These are phyloP conservation scores for Strix aluco DNA, from an alignment of 2,113 vertebrate species.

Conservation along the genomic window DNA sequence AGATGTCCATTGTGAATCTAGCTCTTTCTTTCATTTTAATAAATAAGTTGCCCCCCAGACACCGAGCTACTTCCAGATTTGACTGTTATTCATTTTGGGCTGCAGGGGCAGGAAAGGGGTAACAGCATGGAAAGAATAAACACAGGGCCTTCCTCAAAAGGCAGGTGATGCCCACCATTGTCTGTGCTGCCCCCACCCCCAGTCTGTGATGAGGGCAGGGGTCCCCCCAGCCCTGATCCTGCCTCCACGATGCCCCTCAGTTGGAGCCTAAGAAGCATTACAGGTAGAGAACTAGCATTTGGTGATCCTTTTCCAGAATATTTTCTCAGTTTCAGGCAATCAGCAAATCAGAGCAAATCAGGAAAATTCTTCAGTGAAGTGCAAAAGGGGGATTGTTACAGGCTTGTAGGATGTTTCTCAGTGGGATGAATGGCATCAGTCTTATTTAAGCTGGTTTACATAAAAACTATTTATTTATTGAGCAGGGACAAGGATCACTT, in stretches of 20 bases:
- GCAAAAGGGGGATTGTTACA: not conserved
- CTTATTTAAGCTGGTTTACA: not conserved
- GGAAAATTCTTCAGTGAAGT: not conserved
- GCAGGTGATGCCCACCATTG: not conserved
- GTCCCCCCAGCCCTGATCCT: rapidly evolving
- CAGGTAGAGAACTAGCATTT: not conserved
- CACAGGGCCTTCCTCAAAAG: not conserved
- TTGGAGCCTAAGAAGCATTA: not conserved
- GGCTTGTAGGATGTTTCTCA: not conserved
- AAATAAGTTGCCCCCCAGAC: not conserved
- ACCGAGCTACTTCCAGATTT: not conserved
- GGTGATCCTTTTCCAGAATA: not conserved
- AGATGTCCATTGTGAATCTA: not conserved
- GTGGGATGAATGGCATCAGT: not conserved
- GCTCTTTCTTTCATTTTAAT: not conserved
- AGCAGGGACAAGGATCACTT: not conserved
- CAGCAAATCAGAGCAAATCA: not conserved
- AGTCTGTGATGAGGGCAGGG: rapidly evolving
- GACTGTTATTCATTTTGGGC: not conserved
- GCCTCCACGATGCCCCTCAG: rapidly evolving
- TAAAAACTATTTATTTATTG: not conserved
- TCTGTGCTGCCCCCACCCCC: not conserved
- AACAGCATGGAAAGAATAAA: not conserved
- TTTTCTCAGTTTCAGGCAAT: not conserved
- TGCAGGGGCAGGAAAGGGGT: not conserved